Evolutionary conservation across 2,888 invertebrate species (phyloP), one percentile per base, ranked within the genome.

Genomic region (Volucella inanis): DNA sequence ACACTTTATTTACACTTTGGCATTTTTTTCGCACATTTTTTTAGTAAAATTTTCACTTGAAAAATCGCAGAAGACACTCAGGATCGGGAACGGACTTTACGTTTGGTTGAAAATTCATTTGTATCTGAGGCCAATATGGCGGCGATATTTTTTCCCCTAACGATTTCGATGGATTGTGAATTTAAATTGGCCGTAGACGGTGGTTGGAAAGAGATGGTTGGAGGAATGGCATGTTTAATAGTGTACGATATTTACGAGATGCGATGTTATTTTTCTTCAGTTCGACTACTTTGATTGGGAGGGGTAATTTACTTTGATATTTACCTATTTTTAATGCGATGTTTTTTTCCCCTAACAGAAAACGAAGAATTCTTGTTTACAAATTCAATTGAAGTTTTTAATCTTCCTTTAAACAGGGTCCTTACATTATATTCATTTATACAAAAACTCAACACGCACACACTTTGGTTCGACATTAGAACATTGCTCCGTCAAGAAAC

Each of bases 401-500:
- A 31, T 31, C 31, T 31, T 45, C n/a, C 45, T 12, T 45, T 10
- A 3, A 45, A 31, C 31, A 31, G 0, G 4, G 31, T 31, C 31
- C 31, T 31, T 31, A 31, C 18, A 22, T 22, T 22, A 22, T 22
- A 22, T 22, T 22, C 18, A 22, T 6, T 31, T 6, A 31, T 31
- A 31, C 31, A 31, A 31, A 31, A 31, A 31, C n/a, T n/a, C 31
- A 31, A 31, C 31, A 31, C 31, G 1, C 31, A 31, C 31, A 31
- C 31, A 31, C 31, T 31, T 31, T 31, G 31, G 31, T 31, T 31
- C 6, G 8, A 14, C 15, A 9, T 85, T 41, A 85, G 41, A 85
- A 85, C 92, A 96, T 93, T 85, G 95, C 95, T 84, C 97, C 97
- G 90, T 98, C 98, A 57, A 98, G 92, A 91, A 98, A 98, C 90